phyloP scores from a whole-genome alignment of 2,797 vertebrate species.

The Diceros bicornis region DNA sequence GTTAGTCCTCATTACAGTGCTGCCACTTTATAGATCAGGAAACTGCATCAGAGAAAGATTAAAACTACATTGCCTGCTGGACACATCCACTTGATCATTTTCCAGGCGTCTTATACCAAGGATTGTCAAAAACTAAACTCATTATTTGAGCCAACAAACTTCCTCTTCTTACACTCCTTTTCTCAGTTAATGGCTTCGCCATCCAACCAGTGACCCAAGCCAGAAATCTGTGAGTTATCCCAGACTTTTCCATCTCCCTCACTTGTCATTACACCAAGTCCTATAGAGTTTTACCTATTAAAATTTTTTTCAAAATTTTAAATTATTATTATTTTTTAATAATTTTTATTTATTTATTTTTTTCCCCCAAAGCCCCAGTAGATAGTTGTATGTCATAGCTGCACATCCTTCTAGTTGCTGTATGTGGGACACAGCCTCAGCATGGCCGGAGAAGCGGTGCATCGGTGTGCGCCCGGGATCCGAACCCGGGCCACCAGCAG shows the following conservation, averaged over 20 bases:
- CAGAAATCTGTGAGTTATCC: slow-evolving; percentile 54
- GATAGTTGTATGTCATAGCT: too few relatives aligned
- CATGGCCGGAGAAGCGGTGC: too few relatives aligned
- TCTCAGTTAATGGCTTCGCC: slow-evolving; percentile 23
- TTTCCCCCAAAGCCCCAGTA: too few relatives aligned
- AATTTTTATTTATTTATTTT: too few relatives aligned
- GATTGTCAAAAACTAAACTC: slow-evolving; percentile 49
- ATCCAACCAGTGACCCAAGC: slow-evolving; percentile 19
- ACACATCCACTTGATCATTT: background rate
- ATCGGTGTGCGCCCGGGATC: too few relatives aligned
- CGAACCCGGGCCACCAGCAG: too few relatives aligned
- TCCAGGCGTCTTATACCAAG: slow-evolving; percentile 32
- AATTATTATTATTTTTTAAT: too few relatives aligned
- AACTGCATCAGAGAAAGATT: background rate
- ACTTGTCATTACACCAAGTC: background rate
- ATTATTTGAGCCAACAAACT: slow-evolving; percentile 41
- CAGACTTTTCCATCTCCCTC: background rate
- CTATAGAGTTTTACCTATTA: background rate
- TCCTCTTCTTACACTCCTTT: slow-evolving; percentile 41
- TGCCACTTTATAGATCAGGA: slow-evolving; percentile 52
- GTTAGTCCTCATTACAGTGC: background rate
- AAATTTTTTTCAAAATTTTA: too few relatives aligned
- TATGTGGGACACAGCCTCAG: too few relatives aligned
- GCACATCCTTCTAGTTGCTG: too few relatives aligned
- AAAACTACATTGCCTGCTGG: background rate